These are phyloP conservation scores for Carposina sasakii DNA, from an alignment of 1,140 invertebrate species.

Conservation along the genomic window DNA sequence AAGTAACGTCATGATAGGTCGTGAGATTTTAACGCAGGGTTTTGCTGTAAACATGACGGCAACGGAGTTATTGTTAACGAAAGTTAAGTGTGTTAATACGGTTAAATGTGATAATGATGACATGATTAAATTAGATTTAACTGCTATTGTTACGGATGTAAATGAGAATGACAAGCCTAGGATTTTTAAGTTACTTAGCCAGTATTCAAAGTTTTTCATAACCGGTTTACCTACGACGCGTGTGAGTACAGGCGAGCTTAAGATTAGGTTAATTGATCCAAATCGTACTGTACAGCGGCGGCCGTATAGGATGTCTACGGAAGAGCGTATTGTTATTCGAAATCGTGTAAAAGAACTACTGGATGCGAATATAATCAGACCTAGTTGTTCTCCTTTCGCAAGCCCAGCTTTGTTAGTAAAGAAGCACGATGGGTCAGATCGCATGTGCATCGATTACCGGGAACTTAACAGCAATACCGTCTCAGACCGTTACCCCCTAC, in stretches of 20 bases:
- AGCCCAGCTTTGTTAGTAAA: conserved; percentile 35
- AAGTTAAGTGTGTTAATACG: conserved; percentile 8
- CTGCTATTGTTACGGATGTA: too few relatives aligned
- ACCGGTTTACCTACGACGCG: conserved; percentile 12
- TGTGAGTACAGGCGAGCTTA: conserved; percentile 17
- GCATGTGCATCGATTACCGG: conserved; percentile 53
- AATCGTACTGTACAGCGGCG: conserved; percentile 23
- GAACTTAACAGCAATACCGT: conserved; percentile 61
- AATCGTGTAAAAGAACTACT: conserved; percentile 27
- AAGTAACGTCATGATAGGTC: conserved; percentile 27
- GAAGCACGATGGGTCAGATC: conserved; percentile 27
- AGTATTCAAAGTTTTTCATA: conserved; percentile 10
- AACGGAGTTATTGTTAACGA: conserved; percentile 8
- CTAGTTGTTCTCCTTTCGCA: conserved; percentile 32
- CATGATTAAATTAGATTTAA: too few relatives aligned
- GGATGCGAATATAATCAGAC: conserved; percentile 20
- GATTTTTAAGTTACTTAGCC: neutral
- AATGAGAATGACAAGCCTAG: neutral
- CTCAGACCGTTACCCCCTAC: conserved; percentile 66
- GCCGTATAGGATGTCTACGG: conserved; percentile 25
- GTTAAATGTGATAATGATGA: too few relatives aligned
- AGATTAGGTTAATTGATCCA: conserved; percentile 22
- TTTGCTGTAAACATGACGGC: conserved; percentile 21
- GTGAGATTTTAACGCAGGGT: conserved; percentile 27
- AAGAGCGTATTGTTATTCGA: conserved; percentile 22